Evolutionary conservation across 2,797 vertebrate species (phyloP), one percentile per base, ranked within the genome.

Genomic region (Amazona finschi): DNA sequence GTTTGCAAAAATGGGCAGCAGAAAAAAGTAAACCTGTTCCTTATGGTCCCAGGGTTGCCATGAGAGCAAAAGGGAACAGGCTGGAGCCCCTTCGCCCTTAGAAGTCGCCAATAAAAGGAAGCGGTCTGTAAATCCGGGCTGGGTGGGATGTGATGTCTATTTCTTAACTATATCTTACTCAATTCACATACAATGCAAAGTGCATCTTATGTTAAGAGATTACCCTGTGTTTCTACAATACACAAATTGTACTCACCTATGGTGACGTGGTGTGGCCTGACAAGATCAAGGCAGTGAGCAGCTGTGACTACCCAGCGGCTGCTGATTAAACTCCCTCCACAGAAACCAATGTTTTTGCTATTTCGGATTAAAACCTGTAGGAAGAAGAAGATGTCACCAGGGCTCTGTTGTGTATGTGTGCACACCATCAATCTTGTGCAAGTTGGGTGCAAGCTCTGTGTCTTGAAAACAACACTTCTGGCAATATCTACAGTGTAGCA

Each of bases 261-360:
- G 0, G 96, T 97, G 11, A 97, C 67, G 0, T 97, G 95, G 70
- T 96, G 91, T 8, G 96, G 94, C 8, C 47, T 46, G 50, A 95
- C 1, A 0, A 53, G 76, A 15, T 97, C 93, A 1, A 97, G 87
- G 90, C 97, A 97, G 53, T 97, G 97, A 3, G 97, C 96, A 3
- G 97, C 97, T 2, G 95, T 97, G 44, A 97, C 47, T 46, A 97
- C 96, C 97, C 97, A 98, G 33, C 62, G 93, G 3, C 84, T 93
- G 74, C 94, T 83, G 41, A 97, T 96, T 43, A 97, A 90, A 41
- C 87, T 97, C 73, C 97, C 97, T 1, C 97, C 79, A 12, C 97
- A 97, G 91, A 97, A 97, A 2, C 96, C 96, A 1, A 31, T 2
- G 5, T 25, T 96, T 43, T 33, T 52, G 6, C 73, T 80, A n/a